These are phyloP conservation scores for Pteronura brasiliensis DNA, from an alignment of 2,113 vertebrate species.

Conservation along the genomic window DNA sequence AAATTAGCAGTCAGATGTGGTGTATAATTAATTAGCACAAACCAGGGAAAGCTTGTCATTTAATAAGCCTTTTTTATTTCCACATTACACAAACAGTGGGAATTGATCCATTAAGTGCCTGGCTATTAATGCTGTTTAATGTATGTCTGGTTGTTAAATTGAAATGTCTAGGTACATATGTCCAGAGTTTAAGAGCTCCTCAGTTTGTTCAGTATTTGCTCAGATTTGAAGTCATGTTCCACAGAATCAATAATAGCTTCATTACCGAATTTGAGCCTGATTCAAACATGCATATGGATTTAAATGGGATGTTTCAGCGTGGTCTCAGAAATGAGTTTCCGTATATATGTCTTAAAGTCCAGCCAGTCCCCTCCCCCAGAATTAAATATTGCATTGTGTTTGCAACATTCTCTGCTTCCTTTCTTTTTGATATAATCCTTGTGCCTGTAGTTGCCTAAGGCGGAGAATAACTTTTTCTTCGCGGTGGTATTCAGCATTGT, in stretches of 20 bases:
- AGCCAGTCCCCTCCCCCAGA: constrained; percentile 44
- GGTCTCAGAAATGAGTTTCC: constrained; percentile 50
- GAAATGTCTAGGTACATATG: constrained; percentile 88
- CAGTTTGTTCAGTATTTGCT: constrained; percentile 83
- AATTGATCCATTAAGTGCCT: constrained; percentile 95
- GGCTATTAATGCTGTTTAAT: constrained; percentile 95
- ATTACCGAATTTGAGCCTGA: constrained; percentile 79
- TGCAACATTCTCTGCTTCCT: constrained; percentile 1
- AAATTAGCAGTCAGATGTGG: constrained; percentile 93
- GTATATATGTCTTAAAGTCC: neutral
- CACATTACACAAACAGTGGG: constrained; percentile 93
- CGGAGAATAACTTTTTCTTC: constrained; percentile 69
- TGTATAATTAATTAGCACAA: constrained; percentile 95
- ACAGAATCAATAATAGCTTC: constrained; percentile 85
- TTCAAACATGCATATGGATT: constrained; percentile 67
- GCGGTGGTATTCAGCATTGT: neutral
- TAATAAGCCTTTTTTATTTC: constrained; percentile 93
- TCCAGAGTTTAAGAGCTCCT: constrained; percentile 84
- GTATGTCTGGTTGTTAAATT: constrained; percentile 92
- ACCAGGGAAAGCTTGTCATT: constrained; percentile 97
- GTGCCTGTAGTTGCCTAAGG: constrained; percentile 68
- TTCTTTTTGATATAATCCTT: constrained; percentile 55
- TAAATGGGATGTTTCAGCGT: constrained; percentile 13
- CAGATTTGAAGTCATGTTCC: constrained; percentile 84
- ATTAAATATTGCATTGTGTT: constrained; percentile 70